Evolutionary conservation across 2,113 vertebrate species (phyloP), one percentile per base, ranked within the genome.

Genomic region (Scytalopus superciliaris): DNA sequence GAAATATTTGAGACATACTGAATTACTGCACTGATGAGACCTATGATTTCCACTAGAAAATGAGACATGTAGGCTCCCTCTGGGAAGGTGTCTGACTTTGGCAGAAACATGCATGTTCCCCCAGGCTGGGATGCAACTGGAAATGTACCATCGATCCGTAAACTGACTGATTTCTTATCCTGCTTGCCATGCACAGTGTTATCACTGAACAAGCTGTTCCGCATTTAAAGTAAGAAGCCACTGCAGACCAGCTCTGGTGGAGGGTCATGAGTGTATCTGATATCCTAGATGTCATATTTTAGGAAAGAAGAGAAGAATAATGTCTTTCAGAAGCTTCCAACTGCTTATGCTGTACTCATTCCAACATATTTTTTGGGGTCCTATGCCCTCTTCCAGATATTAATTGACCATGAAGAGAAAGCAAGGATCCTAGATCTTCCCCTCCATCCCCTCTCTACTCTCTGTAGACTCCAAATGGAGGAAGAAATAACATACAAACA

Each of bases 1-100:
- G 72, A 96, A 93, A 92, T 94, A 93, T 92, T 96, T 93, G 92
- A 95, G 70, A 83, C 85, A 74, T 45, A 62, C 49, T 92, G 85
- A 92, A 90, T 93, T 92, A 86, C 92, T 83, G n/a, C 55, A 69
- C 75, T 95, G 92, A 94, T 94, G 92, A 97, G 88, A 93, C 90
- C 57, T 90, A 69, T 50, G 90, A 95, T 96, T 95, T 97, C 88
- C 75, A 95, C 0, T 0, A 83, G 79, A 94, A 93, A 93, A 92
- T 59, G 55, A 93, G 83, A 92, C 87, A 67, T 86, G 68, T 55
- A 90, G 50, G 63, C 28, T 92, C 76, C 88, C 86, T 90, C 84
- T 91, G 93, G 92, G 74, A 95, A 84, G 40, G 57, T 88, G 63
- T 94, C 80, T 53, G 72, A 88, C 67, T 96, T 92, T 55, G 93